Percentiles rank a stretch among this genome's conserved stretches.
Evolutionary conservation across 2,888 invertebrate species (phyloP).

Genomic region (Chrysina gloriosa): DNA sequence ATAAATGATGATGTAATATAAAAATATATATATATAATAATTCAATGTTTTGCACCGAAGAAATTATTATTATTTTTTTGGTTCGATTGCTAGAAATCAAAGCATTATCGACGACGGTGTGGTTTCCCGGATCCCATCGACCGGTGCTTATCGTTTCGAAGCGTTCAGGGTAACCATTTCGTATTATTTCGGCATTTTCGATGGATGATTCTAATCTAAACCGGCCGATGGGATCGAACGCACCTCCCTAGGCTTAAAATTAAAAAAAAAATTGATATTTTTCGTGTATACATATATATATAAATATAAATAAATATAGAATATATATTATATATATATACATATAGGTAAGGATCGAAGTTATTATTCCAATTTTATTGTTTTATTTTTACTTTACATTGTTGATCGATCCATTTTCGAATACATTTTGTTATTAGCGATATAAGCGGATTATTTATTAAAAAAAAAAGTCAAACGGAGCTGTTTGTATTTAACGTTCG

Average conservation of each 20-base stretch:
- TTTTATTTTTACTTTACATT: conserved; percentile 3
- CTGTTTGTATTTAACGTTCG: no score
- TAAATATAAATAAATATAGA: conserved; percentile 14
- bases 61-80: neutral
- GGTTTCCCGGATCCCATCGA: no score
- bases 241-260: conserved; percentile 3
- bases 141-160: neutral
- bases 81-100: neutral
- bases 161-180: neutral
- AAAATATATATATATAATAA: no score
- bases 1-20: conserved; percentile 11
- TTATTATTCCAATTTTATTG: conserved; percentile 24
- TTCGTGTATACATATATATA: conserved; percentile 30
- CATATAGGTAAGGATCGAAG: conserved; percentile 16
- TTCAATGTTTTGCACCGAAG: conserved; percentile 18
- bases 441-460: conserved; percentile 14
- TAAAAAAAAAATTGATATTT: conserved; percentile 21
- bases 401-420: conserved; percentile 25
- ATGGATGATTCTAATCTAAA: no score
- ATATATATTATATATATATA: conserved; percentile 27
- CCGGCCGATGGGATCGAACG: neutral
- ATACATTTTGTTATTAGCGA: conserved; percentile 2
- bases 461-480: neutral
- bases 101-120: no score
- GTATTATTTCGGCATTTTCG: no score